Evolutionary conservation across 2,888 invertebrate genomes (phyloP).

Genomic region (Eurytoma californica): DNA sequence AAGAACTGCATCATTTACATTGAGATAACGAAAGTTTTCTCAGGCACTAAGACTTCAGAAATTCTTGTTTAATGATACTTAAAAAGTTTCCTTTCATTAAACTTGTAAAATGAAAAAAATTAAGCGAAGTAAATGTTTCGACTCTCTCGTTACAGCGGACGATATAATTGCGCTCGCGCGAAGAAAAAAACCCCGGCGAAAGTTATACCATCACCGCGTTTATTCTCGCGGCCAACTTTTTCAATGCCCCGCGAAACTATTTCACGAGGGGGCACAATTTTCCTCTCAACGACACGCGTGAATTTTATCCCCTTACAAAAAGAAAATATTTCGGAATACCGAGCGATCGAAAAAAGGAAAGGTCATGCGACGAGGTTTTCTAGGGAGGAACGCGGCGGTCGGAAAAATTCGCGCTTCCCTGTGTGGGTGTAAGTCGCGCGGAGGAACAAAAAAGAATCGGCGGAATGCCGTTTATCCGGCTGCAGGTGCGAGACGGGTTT

Average conservation of each 20-base stretch:
- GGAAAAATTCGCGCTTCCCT: conserved; percentile 12
- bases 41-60: background rate
- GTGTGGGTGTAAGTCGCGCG: background rate
- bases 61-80: background rate
- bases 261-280: conserved; percentile 10
- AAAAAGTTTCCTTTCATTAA: background rate
- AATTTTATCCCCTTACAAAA: background rate
- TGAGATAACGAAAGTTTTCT: too few species aligned
- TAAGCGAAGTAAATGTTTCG: background rate
- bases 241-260: conserved; percentile 18
- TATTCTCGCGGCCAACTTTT: conserved; percentile 24
- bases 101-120: background rate
- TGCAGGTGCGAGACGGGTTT: background rate
- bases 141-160: conserved; percentile 10
- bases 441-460: background rate
- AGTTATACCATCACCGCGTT: conserved; percentile 16
- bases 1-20: too few species aligned
- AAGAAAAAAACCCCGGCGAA: background rate
- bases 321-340: background rate
- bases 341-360: background rate
- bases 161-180: conserved; percentile 19
- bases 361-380: background rate
- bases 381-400: background rate
- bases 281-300: background rate
- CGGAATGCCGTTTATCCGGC: conserved; percentile 34